A percentile compares a stretch with the other conserved stretches of the same genome.
These are phyloP conservation scores for Danio choprae DNA, from an alignment of 2,797 vertebrate genomes.

Conservation along the genomic window DNA sequence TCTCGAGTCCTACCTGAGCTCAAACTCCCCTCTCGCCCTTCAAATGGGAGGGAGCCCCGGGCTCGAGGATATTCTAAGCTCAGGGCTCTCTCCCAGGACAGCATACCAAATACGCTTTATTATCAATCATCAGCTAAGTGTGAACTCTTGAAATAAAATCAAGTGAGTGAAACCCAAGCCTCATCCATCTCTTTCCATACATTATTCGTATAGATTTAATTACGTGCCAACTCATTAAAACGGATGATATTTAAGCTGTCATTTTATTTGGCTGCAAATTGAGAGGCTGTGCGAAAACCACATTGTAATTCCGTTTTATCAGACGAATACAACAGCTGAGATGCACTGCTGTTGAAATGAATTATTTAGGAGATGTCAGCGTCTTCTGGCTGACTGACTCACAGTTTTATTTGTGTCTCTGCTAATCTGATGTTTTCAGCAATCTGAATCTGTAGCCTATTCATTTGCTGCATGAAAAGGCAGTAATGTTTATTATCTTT, in stretches of 20 bases:
- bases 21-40: no score
- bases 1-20: no score
- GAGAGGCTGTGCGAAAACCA: not conserved
- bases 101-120: no score
- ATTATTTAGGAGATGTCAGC: slow-evolving; percentile 12
- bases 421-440: not conserved
- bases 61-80: no score
- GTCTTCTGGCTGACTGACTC: slow-evolving; percentile 10
- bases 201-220: not conserved
- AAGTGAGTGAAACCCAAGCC: not conserved
- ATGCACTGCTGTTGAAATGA: slow-evolving; percentile 16
- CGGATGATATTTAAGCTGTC: not conserved
- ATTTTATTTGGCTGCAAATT: slow-evolving; percentile 18
- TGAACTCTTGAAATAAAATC: no score
- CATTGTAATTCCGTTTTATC: slow-evolving; percentile 13
- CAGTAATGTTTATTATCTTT: slow-evolving; percentile 15
- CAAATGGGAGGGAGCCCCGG: no score
- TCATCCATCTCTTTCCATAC: not conserved
- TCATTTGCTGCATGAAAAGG: slow-evolving; percentile 19
- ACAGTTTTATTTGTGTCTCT: not conserved
- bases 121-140: no score
- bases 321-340: slow-evolving; percentile 3
- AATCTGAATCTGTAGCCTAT: slow-evolving; percentile 20
- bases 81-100: no score
- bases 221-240: not conserved